Base-by-base conservation (phyloP, 2,797 vertebrate genomes). In the Coregonus ussuriensis region DNA sequence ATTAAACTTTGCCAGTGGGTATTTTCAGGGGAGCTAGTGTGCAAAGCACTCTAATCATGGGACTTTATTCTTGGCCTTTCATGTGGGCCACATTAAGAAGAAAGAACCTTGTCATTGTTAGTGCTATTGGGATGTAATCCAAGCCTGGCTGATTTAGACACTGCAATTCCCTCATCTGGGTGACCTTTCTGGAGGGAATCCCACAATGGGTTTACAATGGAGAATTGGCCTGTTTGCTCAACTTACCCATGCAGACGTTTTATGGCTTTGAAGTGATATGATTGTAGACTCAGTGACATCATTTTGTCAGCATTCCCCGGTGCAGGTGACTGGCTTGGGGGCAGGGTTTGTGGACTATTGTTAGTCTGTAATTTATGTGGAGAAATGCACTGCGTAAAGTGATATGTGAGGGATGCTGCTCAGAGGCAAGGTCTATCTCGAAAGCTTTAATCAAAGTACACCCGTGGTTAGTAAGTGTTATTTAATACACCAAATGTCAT, bases 261-360 rank as follows among this genome's bases (percentile, higher is more conserved):
- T 6, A 71, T 13, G 21, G 21, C 69, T 52, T 52, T 47, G 47
- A 71, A 51, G 69, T 47, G 69, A 52, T 25, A 80, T 82, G 83
- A 86, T 90, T 87, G 87, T 79, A 82, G 85, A 86, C 74, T 71
- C 35, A 21, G 62, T 94, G 92, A 93, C 92, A 92, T 93, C 78
- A 81, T 70, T 87, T 87, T 11, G 11, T 47, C 11, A 47, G 9
- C 90, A 90, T 93, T 93, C 89, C 89, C 93, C 94, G 92, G 92
- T 95, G 91, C 88, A 83, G 88, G 89, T 90, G 54, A 47, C 41
- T 47, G 41, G 2, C 41, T 9, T 11, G 9, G 0, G 41, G 9
- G 41, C 41, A 47, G 41, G 41, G 41, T 9, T 47, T 47, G 9
- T 47, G 41, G 41, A 47, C 11, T 47, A 47, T 47, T 47, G 41